A percentile compares a stretch with the other conserved stretches of the same genome.
These are phyloP conservation scores for honey bee (Apis mellifera) DNA, from an alignment of 1,140 invertebrate genomes.

Conservation along the genomic window DNA sequence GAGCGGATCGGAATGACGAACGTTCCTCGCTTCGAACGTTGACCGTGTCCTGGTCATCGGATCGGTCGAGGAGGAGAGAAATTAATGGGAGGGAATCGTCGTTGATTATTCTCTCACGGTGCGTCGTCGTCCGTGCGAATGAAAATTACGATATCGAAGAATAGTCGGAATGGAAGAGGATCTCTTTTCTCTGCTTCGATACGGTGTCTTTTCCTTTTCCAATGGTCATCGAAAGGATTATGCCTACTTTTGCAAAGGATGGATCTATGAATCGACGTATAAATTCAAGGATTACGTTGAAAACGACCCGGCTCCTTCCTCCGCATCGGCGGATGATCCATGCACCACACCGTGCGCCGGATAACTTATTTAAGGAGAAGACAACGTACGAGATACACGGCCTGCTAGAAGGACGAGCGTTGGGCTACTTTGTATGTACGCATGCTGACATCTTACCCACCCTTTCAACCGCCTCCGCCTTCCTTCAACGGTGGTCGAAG, in stretches of 20 bases:
- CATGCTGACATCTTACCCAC: constrained; percentile 80
- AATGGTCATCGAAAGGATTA: no score
- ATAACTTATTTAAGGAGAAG: constrained; percentile 67
- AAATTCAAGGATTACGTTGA: constrained; percentile 39
- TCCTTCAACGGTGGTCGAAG: constrained; percentile 65
- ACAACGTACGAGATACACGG: constrained; percentile 60
- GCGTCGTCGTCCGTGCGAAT: background rate
- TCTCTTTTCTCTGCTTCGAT: no score
- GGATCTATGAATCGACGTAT: background rate
- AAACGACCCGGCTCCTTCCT: constrained; percentile 15
- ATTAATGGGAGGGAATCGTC: background rate
- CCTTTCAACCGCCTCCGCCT: constrained; percentile 71
- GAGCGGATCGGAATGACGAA: constrained; percentile 45
- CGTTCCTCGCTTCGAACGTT: constrained; percentile 43
- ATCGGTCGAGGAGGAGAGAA: background rate
- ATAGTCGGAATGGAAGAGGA: no score
- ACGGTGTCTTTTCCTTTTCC: no score
- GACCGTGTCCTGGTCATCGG: constrained; percentile 36
- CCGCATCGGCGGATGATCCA: background rate
- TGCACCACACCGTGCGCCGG: constrained; percentile 32
- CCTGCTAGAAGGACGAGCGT: constrained; percentile 47
- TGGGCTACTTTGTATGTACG: constrained; percentile 81
- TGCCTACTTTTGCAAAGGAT: no score
- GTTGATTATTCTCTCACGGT: constrained; percentile 5
- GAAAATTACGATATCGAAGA: no score